A percentile compares a stretch with the other conserved stretches of the same genome.
Conservation (phyloP, 1,140 invertebrate genomes). For the Solen grandis region DNA sequence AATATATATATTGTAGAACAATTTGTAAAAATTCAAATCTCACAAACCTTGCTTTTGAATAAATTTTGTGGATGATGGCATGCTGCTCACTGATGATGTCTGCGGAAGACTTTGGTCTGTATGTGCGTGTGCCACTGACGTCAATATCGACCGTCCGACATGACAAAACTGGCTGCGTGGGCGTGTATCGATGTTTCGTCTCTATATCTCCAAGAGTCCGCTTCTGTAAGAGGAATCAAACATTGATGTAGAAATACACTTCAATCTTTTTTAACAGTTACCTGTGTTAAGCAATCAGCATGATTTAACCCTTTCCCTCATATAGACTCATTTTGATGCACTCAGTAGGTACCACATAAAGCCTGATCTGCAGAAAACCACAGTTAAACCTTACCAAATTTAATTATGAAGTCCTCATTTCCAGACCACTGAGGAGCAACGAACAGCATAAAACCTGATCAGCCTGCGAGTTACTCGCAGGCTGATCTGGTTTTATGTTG, state of each 20-base stretch:
- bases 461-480: no score
- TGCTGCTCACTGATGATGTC: conserved; percentile 75
- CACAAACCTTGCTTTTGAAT: conserved; percentile 63
- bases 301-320: no score
- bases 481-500: no score
- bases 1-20: no score
- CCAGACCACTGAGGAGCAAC: no score
- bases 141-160: conserved; percentile 74
- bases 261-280: conserved; percentile 10
- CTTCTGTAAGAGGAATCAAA: conserved; percentile 63
- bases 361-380: no score
- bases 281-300: background rate
- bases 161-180: conserved; percentile 73
- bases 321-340: no score
- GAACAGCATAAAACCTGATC: no score
- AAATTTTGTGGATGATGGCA: conserved; percentile 67
- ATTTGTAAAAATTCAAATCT: no score
- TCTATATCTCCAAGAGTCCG: conserved; percentile 74
- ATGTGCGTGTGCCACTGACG: conserved; percentile 70
- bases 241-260: conserved; percentile 10
- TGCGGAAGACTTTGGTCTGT: conserved; percentile 71
- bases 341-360: no score
- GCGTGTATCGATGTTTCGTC: conserved; percentile 66
- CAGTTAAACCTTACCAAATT: no score
- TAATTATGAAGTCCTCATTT: no score